Conservation (phyloP, 2,113 vertebrate species). For the Pica pica region DNA sequence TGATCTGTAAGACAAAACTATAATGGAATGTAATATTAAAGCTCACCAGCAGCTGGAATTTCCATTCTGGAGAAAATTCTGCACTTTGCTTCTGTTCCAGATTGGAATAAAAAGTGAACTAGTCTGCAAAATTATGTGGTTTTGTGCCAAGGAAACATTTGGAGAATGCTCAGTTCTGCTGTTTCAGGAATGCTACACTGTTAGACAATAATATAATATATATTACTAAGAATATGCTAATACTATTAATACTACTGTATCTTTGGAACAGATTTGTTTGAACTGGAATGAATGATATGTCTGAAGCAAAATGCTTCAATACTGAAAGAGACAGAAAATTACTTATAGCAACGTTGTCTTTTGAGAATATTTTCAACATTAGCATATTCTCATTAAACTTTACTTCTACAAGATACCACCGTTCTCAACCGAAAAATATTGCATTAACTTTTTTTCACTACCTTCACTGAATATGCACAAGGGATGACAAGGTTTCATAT, state of each 20-base stretch:
- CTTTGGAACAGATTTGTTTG: background rate
- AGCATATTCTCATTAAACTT: background rate
- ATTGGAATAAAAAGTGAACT: constrained; percentile 19
- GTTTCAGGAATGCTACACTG: background rate
- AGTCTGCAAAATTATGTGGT: background rate
- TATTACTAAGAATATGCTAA: background rate
- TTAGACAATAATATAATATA: background rate
- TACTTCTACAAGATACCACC: background rate
- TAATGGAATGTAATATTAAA: background rate
- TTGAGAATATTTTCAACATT: background rate
- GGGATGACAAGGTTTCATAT: background rate
- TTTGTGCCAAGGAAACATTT: constrained; percentile 26
- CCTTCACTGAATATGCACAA: background rate
- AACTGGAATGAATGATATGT: background rate
- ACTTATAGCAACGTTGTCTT: background rate
- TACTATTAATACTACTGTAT: background rate
- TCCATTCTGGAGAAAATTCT: constrained; percentile 31
- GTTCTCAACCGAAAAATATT: background rate
- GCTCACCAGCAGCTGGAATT: constrained; percentile 9
- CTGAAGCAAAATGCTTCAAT: background rate
- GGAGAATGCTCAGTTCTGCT: background rate
- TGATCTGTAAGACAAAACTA: background rate
- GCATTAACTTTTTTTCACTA: background rate
- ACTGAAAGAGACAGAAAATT: background rate
- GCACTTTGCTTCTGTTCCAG: background rate